Evolutionary conservation across 1,140 invertebrate species (phyloP).

Genomic region (Caenorhabditis remanei): DNA sequence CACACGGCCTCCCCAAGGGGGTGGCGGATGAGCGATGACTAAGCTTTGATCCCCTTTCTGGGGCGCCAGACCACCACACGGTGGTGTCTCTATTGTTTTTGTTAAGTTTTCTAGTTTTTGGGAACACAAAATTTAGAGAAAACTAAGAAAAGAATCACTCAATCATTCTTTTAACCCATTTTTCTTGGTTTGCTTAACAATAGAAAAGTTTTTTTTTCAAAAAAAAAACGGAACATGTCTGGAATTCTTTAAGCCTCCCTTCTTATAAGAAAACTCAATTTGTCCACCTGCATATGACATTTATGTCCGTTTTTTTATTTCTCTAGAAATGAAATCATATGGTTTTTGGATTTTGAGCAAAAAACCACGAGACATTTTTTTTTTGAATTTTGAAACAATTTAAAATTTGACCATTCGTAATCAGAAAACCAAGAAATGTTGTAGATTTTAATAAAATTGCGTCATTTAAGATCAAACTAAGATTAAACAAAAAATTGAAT

Average conservation of each 20-base stretch:
- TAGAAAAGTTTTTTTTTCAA: neutral
- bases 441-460: no score
- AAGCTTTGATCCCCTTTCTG: slow-evolving; percentile 36
- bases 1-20: slow-evolving; percentile 14
- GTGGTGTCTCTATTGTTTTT: neutral
- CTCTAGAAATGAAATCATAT: neutral
- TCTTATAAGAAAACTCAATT: neutral
- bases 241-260: neutral
- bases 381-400: slow-evolving; percentile 19
- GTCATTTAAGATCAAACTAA: no score
- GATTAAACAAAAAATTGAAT: neutral
- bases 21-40: neutral
- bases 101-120: neutral
- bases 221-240: slow-evolving; percentile 26
- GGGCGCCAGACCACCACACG: no score
- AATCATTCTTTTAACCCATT: slow-evolving; percentile 27
- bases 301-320: neutral
- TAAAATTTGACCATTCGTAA: no score
- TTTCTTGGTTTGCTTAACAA: neutral
- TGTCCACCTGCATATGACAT: slow-evolving; percentile 29
- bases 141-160: slow-evolving; percentile 15
- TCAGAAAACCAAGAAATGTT: no score
- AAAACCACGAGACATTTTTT: no score
- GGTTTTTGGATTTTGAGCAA: neutral
- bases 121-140: no score